These are phyloP conservation scores for Sceliomorpha sp. DNA, from an alignment of 2,888 invertebrate species.

Conservation along the genomic window DNA sequence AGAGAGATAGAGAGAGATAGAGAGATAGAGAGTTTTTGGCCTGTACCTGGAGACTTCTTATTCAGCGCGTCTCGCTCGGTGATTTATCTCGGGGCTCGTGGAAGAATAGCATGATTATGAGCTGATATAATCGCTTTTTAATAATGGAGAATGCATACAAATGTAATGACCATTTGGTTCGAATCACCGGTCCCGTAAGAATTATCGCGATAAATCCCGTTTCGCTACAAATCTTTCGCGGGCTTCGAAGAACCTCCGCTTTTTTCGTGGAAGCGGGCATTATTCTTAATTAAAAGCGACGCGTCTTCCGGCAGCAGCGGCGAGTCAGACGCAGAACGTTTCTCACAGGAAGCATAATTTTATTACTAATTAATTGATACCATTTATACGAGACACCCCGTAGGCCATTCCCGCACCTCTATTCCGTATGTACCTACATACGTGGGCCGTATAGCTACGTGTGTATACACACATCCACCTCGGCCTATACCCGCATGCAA, in stretches of 20 bases:
- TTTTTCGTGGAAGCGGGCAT: conserved; percentile 1
- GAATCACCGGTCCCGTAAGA: neutral
- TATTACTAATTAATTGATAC: conserved; percentile 55
- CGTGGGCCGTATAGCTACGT: conserved; percentile 31
- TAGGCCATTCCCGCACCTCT: conserved; percentile 65
- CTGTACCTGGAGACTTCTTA: too few species aligned
- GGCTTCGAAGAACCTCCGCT: neutral
- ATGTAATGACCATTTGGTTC: neutral
- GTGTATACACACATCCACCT: conserved; percentile 56
- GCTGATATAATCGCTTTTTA: too few species aligned
- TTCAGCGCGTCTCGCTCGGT: too few species aligned
- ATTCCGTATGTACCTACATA: conserved; percentile 66
- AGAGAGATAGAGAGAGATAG: too few species aligned
- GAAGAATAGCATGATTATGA: too few species aligned
- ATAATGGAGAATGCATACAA: neutral
- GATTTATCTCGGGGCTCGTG: too few species aligned
- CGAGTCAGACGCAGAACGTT: conserved; percentile 29
- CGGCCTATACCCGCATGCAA: conserved; percentile 61
- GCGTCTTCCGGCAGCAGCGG: conserved; percentile 24
- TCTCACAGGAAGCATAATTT: conserved; percentile 45
- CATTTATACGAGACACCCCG: conserved; percentile 66
- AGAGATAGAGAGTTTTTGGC: too few species aligned
- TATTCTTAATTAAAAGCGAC: conserved; percentile 37
- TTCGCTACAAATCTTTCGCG: too few species aligned
- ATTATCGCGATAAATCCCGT: conserved; percentile 3